Evolutionary conservation across 2,797 vertebrate species (phyloP).

Genomic region (Cirrhinus mrigala): DNA sequence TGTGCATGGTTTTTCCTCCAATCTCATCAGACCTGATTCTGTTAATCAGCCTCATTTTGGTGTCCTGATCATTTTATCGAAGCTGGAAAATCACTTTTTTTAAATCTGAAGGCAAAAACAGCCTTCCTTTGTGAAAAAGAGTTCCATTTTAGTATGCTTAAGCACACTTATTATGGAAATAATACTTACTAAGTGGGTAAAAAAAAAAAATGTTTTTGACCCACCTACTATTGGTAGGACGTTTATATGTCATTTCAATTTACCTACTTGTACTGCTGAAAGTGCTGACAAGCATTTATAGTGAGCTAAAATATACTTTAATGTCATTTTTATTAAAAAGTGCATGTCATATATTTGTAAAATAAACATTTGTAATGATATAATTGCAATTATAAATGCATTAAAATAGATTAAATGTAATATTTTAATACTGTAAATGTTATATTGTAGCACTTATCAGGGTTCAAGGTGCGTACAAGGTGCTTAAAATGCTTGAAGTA

Average conservation of each 20-base stretch:
- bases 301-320: not conserved
- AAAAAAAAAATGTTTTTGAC: not conserved
- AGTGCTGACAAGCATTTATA: not conserved
- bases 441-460: too few relatives aligned
- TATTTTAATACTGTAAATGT: too few relatives aligned
- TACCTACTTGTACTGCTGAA: not conserved
- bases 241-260: not conserved
- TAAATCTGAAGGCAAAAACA: not conserved
- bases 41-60: slow-evolving; percentile 43
- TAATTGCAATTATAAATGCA: not conserved
- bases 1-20: slow-evolving; percentile 62
- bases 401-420: not conserved
- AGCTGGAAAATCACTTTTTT: not conserved
- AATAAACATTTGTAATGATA: too few relatives aligned
- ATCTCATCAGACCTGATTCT: slow-evolving; percentile 60
- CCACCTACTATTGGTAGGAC: not conserved
- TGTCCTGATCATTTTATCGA: slow-evolving; percentile 1
- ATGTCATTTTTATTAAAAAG: not conserved
- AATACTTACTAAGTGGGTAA: not conserved
- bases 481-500: too few relatives aligned
- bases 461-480: too few relatives aligned
- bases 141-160: not conserved
- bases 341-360: not conserved
- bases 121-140: not conserved
- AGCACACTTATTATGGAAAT: not conserved